Percentiles rank a stretch among this genome's conserved stretches.
These are phyloP conservation scores for Hirtodrosophila alboralis DNA, from an alignment of 2,888 invertebrate genomes.

Conservation along the genomic window DNA sequence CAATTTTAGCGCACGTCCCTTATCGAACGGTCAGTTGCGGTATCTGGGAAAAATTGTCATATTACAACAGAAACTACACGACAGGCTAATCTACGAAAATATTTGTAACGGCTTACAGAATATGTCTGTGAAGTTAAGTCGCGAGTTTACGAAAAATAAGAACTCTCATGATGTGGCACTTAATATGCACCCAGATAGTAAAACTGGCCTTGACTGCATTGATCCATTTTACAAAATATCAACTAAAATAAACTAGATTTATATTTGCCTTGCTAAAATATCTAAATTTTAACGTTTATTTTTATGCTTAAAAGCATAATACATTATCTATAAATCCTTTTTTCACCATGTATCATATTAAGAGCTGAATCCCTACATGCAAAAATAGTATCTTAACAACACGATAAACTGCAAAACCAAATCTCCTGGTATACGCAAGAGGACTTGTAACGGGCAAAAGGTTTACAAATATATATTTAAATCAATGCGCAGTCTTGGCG, in stretches of 20 bases:
- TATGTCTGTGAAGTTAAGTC: conserved; percentile 46
- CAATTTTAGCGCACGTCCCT: conserved; percentile 41
- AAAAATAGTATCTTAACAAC: too few relatives aligned
- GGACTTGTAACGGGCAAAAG: too few relatives aligned
- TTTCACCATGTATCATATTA: too few relatives aligned
- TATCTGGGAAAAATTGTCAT: conserved; percentile 48
- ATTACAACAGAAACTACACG: conserved; percentile 44
- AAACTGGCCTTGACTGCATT: conserved; percentile 43
- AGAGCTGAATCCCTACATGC: too few relatives aligned
- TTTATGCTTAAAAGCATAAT: too few relatives aligned
- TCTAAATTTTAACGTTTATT: too few relatives aligned
- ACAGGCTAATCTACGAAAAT: conserved; percentile 35
- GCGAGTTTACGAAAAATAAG: conserved; percentile 11
- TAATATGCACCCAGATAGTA: conserved; percentile 52
- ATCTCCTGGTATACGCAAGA: too few relatives aligned
- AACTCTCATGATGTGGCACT: conserved; percentile 28
- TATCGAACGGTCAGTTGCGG: conserved; percentile 35
- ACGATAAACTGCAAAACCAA: too few relatives aligned
- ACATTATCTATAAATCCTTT: too few relatives aligned
- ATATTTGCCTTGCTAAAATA: too few relatives aligned
- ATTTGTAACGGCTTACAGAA: conserved; percentile 36
- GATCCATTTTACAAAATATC: conserved; percentile 26
- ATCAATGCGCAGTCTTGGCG: too few relatives aligned
- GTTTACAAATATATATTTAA: too few relatives aligned
- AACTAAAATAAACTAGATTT: neutral